Base-by-base conservation (phyloP, 2,113 vertebrate species). In the Dicaeum eximium region DNA sequence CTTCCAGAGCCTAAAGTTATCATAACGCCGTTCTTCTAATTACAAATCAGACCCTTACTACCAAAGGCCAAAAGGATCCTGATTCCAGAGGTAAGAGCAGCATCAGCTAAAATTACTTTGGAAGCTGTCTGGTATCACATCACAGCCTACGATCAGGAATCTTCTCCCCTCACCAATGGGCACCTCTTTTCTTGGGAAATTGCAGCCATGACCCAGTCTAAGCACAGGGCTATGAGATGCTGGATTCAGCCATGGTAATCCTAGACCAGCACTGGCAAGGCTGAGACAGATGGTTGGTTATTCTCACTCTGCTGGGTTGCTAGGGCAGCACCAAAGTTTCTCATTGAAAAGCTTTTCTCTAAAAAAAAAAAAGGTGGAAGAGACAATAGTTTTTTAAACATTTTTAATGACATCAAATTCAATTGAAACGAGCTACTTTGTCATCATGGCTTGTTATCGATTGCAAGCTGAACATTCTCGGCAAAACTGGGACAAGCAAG, bases 371-470 rank as follows among this genome's bases (percentile, higher is more conserved):
- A 86, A 81, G 22, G 42, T 82, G 86, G 45, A 89, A 95, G 42
- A 95, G 58, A 62, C 62, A 72, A 91, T 45, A 54, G 3, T 12
- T 67, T 86, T 92, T 96, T 93, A 65, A 27, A 90, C 85, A 94
- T 94, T 96, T 95, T 96, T 94, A 93, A 95, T 91, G 83, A 87
- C 73, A 90, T 72, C 72, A 94, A 84, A 96, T 94, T 94, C 90
- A 95, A 92, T 61, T 92, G 88, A 95, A 96, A 96, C 1, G 24
- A 96, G 86, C 83, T 93, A 80, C 77, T 96, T 97, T 94, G 93
- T 96, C 93, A 96, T 96, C 95, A 88, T 7, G 1, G 73, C 50
- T 96, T 30, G 4, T 96, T 96, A 96, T 95, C 11, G 86, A 97
- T 97, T 89, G 93, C 44, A 80, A 94, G 80, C 69, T 94, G 93